Percentiles rank a stretch among this genome's conserved stretches.
Evolutionary conservation across 2,888 invertebrate genomes (phyloP).

Genomic region (Pristionchus entomophagus): DNA sequence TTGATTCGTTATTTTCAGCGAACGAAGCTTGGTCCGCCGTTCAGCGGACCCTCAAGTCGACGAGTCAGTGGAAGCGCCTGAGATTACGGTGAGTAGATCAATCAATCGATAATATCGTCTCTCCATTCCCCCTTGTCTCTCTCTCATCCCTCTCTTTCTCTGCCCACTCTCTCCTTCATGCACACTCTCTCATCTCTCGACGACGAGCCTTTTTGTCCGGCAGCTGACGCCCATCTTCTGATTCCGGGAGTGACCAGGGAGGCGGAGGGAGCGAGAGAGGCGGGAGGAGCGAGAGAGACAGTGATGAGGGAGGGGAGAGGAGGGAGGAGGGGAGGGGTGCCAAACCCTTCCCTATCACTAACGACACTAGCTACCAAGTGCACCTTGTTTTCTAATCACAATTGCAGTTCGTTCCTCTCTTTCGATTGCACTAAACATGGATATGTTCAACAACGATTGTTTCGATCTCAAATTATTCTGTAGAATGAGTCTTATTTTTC

Average conservation of each 20-base stretch:
- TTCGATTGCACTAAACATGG: no score
- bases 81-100: not conserved
- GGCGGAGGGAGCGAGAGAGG: not conserved
- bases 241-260: slow-evolving; percentile 5
- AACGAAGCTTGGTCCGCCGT: slow-evolving; percentile 22
- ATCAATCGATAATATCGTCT: slow-evolving; percentile 6
- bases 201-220: slow-evolving; percentile 4
- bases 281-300: not conserved
- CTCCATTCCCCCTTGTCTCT: no score
- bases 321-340: not conserved
- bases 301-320: not conserved
- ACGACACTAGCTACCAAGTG: not conserved
- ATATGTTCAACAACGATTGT: no score
- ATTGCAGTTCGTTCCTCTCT: no score
- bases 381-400: not conserved
- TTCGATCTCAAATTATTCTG: no score
- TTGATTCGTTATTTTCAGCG: not conserved
- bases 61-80: not conserved
- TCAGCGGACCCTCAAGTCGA: not conserved
- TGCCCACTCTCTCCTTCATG: slow-evolving; percentile 1
- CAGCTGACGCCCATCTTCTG: slow-evolving; percentile 17
- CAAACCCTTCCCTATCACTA: not conserved
- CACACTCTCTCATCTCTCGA: slow-evolving; percentile 22
- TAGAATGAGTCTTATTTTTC: no score
- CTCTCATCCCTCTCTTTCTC: not conserved